Conservation (phyloP, 2,888 invertebrate genomes). For the Galerucella nymphaeae region DNA sequence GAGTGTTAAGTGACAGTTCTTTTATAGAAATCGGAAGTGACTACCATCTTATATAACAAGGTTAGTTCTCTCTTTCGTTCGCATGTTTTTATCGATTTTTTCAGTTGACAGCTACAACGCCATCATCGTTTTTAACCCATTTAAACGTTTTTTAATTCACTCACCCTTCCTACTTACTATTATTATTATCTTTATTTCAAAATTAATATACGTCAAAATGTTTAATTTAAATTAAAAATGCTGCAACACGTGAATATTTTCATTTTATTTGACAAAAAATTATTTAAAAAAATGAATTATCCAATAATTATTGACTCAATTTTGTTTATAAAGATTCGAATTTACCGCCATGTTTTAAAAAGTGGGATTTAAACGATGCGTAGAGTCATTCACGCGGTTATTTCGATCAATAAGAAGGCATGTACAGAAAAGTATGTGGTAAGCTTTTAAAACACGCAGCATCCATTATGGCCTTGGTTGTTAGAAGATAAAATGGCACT, state of each 20-base stretch:
- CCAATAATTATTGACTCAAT: too few species aligned
- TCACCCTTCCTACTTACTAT: background rate
- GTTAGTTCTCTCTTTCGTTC: constrained; percentile 28
- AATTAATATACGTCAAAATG: too few species aligned
- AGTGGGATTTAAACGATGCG: constrained; percentile 29
- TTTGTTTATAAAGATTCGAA: constrained; percentile 11
- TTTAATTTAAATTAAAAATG: too few species aligned
- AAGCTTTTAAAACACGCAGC: constrained; percentile 24
- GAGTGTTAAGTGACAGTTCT: constrained; percentile 46
- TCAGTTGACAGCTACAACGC: background rate
- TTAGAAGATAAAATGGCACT: constrained; percentile 12
- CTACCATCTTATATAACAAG: constrained; percentile 27
- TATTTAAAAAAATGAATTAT: too few species aligned
- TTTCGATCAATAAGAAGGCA: constrained; percentile 35
- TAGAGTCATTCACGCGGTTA: constrained; percentile 32
- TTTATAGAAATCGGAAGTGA: constrained; percentile 29
- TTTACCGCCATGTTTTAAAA: constrained; percentile 34
- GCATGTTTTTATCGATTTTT: constrained; percentile 9
- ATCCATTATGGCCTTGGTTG: constrained; percentile 15
- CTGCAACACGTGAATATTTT: too few species aligned
- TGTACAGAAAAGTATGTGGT: constrained; percentile 30
- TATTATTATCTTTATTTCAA: too few species aligned
- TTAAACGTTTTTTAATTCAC: too few species aligned
- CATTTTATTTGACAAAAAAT: too few species aligned
- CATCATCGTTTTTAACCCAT: background rate